Evolutionary conservation across 2,888 invertebrate species (phyloP), one percentile per base, ranked within the genome.

Genomic region (Arge pagana): DNA sequence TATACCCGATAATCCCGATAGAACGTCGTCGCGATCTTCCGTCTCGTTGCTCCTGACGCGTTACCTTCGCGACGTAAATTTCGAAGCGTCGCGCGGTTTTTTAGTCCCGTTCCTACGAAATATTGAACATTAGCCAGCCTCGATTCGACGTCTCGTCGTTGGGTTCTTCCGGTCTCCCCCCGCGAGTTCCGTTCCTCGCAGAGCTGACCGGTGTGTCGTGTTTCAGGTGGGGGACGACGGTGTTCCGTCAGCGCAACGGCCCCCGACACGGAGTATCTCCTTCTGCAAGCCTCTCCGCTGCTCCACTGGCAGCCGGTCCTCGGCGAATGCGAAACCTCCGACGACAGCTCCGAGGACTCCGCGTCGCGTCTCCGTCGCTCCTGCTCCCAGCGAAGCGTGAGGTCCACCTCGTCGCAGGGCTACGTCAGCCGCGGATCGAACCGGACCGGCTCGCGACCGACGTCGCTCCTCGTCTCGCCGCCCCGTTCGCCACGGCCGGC

Each of bases 181-280:
- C n/a, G n/a, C n/a, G n/a, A n/a, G n/a, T n/a, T n/a, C n/a, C n/a
- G n/a, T n/a, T 23, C 4, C 4, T 10, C 28, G 13, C 35, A 33
- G 8, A 42, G 42, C 30, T 23, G 24, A 16, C 13, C 23, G 35
- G 45, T n/a, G n/a, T n/a, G n/a, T n/a, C n/a, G 30, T 51, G 56
- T 67, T 65, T 18, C 56, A 68, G 68, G 67, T 57, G n/a, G n/a
- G n/a, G 68, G 65, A 53, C 74, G 77, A 31, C 71, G 74, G 41
- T 72, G 78, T 51, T 77, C 78, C 13, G 71, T 72, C 64, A 77
- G 75, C 61, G 67, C 69, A 7, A 72, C 77, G 15, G 63, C 66
- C 41, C 78, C 76, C 40, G 82, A 82, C 59, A 81, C 81, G 19
- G 81, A 82, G 61, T 82, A 79, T 63, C 80, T 82, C 52, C 68